Evolutionary conservation across 2,797 vertebrate species (phyloP).

Genomic region (Lagodon rhomboides): DNA sequence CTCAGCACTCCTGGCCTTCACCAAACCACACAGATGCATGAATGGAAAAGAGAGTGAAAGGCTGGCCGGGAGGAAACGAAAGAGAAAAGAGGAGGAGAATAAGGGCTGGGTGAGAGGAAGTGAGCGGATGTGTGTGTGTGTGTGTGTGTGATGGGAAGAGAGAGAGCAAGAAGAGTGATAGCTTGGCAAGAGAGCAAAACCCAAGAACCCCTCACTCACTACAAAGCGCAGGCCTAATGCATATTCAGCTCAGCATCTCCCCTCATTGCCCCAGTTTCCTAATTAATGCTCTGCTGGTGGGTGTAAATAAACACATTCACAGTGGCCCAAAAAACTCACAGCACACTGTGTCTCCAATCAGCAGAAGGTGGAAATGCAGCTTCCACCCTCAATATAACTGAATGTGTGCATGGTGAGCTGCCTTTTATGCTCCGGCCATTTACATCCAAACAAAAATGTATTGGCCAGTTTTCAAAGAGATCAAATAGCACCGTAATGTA

Average conservation of each 20-base stretch:
- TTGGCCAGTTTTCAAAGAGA: conserved; percentile 10
- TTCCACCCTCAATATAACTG: neutral
- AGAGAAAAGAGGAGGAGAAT: conserved; percentile 69
- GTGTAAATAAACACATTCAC: conserved; percentile 84
- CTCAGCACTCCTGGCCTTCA: conserved; percentile 56
- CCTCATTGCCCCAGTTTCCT: conserved; percentile 83
- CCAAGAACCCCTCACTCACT: conserved; percentile 74
- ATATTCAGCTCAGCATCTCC: conserved; percentile 84
- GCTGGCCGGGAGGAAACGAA: conserved; percentile 55
- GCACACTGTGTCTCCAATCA: conserved; percentile 52
- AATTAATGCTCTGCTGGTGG: conserved; percentile 78
- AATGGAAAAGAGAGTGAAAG: conserved; percentile 67
- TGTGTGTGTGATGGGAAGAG: conserved; percentile 53
- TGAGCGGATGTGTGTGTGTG: conserved; percentile 59
- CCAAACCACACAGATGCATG: conserved; percentile 73
- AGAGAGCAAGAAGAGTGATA: conserved; percentile 65
- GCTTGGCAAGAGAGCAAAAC: conserved; percentile 74
- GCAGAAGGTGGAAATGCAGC: conserved; percentile 48
- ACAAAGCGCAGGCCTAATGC: conserved; percentile 82
- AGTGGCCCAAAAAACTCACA: conserved; percentile 69
- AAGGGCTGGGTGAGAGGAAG: conserved; percentile 68
- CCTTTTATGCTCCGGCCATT: neutral
- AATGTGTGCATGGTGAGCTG: neutral
- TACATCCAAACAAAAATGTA: conserved; percentile 11
- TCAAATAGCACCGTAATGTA: conserved; percentile 11